Conservation (phyloP, 2,888 invertebrate genomes). For the Idaea aversata region DNA sequence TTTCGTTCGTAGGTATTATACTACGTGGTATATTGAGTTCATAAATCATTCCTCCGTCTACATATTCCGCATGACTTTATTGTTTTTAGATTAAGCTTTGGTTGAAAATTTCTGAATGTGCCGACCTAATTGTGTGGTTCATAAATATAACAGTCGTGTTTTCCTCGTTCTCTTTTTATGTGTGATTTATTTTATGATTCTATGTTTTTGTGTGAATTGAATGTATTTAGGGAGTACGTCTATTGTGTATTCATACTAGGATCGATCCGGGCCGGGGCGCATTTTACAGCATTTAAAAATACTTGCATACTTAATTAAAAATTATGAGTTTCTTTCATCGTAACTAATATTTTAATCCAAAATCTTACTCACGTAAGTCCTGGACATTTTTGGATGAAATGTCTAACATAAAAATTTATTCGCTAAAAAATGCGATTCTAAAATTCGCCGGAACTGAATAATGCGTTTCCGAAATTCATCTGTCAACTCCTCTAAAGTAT, state of each 20-base stretch:
- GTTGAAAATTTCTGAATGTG: not conserved
- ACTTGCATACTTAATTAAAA: no score
- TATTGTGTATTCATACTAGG: not conserved
- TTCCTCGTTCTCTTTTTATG: not conserved
- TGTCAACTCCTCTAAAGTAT: no score
- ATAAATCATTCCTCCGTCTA: not conserved
- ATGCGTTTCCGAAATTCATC: no score
- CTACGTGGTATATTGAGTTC: not conserved
- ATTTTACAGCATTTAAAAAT: no score
- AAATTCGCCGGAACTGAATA: no score
- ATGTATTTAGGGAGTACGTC: not conserved
- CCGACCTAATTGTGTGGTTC: not conserved
- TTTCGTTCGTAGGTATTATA: not conserved
- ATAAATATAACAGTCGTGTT: not conserved
- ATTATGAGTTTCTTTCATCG: no score
- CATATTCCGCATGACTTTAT: not conserved
- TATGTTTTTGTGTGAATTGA: not conserved
- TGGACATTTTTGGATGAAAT: no score
- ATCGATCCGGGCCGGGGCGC: no score
- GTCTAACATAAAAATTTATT: no score
- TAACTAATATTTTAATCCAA: no score
- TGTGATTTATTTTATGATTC: not conserved
- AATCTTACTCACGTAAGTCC: no score
- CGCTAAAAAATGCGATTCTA: no score
- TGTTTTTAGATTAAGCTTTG: constrained; percentile 1